Percentiles rank a stretch among this genome's conserved stretches.
Evolutionary conservation across 2,888 invertebrate species (phyloP).

Genomic region (Antheraea yamamai): DNA sequence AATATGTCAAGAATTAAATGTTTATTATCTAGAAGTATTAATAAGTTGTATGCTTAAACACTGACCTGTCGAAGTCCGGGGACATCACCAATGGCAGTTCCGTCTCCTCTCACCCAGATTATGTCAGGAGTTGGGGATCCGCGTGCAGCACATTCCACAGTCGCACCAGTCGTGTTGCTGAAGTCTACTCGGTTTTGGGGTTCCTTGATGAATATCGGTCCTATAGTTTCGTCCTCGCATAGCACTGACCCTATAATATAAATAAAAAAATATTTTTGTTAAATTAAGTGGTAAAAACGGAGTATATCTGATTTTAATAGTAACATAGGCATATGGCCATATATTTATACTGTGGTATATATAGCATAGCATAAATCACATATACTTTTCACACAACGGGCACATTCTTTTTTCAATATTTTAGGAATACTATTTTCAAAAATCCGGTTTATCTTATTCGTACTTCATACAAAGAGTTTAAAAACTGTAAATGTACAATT

Average conservation of each 20-base stretch:
- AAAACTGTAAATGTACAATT: no score
- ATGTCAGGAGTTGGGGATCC: slow-evolving; percentile 95
- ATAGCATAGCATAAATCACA: no score
- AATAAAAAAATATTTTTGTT: not conserved
- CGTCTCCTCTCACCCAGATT: slow-evolving; percentile 96
- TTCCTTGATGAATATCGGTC: slow-evolving; percentile 95
- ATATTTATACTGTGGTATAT: no score
- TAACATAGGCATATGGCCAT: not conserved
- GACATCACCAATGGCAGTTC: slow-evolving; percentile 94
- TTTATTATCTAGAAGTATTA: no score
- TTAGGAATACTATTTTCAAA: no score
- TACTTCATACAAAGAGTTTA: no score
- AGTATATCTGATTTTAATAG: not conserved
- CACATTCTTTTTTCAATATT: no score
- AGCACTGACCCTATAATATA: slow-evolving; percentile 67
- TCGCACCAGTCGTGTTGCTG: slow-evolving; percentile 96
- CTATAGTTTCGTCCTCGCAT: slow-evolving; percentile 89
- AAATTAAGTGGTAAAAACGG: not conserved
- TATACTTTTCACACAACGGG: no score
- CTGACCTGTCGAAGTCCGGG: slow-evolving; percentile 91
- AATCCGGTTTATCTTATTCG: no score
- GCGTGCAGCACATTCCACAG: slow-evolving; percentile 95
- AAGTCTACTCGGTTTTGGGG: slow-evolving; percentile 96
- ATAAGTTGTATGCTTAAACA: not conserved
- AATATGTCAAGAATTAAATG: no score